Evolutionary conservation across 2,797 vertebrate species (phyloP).

Genomic region (Siniperca undulata): DNA sequence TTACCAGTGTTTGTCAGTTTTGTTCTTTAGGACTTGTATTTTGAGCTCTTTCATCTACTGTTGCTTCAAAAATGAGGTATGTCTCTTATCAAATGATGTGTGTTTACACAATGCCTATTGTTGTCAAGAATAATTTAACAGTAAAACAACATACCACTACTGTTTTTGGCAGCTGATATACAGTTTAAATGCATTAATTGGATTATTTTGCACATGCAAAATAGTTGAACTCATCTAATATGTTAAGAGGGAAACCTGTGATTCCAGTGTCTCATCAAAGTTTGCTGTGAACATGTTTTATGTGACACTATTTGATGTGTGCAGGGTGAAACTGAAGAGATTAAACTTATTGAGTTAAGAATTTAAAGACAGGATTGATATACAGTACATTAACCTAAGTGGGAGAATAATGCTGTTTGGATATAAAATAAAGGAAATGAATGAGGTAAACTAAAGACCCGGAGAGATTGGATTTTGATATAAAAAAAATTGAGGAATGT

Average conservation of each 20-base stretch:
- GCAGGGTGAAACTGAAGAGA: background rate
- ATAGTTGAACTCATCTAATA: background rate
- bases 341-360: background rate
- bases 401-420: background rate
- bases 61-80: background rate
- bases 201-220: background rate
- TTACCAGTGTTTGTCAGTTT: slow-evolving; percentile 6
- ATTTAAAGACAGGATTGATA: background rate
- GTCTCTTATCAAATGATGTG: background rate
- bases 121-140: background rate
- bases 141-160: background rate
- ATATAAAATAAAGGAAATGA: background rate
- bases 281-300: background rate
- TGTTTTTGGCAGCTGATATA: background rate
- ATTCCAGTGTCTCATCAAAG: background rate
- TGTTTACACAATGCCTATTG: background rate
- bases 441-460: too few relatives aligned
- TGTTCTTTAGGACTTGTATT: background rate
- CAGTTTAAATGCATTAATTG: background rate
- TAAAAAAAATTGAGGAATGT: too few relatives aligned
- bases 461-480: too few relatives aligned
- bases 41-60: background rate
- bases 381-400: background rate
- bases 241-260: background rate
- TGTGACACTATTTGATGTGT: background rate